phyloP scores from a whole-genome alignment of 2,113 vertebrate species.

The Istiophorus platypterus region DNA sequence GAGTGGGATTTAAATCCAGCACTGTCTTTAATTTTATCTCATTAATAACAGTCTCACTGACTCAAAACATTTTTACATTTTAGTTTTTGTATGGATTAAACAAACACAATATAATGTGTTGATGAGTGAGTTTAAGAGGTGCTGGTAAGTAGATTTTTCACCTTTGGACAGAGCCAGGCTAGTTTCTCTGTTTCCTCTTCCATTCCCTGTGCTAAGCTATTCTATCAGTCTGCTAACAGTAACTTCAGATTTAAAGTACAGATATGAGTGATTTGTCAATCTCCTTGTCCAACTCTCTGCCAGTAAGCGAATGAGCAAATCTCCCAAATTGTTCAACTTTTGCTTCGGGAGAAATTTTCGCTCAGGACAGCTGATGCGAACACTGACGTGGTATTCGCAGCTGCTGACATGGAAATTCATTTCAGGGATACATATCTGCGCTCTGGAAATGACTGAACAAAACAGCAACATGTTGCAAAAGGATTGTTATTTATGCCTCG shows the following conservation, averaged over 20 bases:
- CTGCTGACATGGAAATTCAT: constrained; percentile 25
- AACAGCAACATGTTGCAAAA: constrained; percentile 10
- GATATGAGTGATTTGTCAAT: background rate
- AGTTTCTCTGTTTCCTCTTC: background rate
- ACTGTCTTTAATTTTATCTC: background rate
- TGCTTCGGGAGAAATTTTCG: background rate
- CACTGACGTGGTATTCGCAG: constrained; percentile 11
- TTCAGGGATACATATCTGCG: background rate
- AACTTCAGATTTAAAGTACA: background rate
- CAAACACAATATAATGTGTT: too few relatives aligned
- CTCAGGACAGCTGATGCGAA: background rate
- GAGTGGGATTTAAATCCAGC: too few relatives aligned
- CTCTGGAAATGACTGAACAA: constrained; percentile 7
- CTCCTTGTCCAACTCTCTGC: background rate
- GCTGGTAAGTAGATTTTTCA: background rate
- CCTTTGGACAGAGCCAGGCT: background rate
- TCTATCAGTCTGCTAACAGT: background rate
- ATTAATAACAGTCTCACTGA: too few relatives aligned
- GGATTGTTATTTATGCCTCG: constrained; percentile 10
- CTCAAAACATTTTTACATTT: too few relatives aligned
- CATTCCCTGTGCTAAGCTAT: background rate
- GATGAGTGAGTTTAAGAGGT: too few relatives aligned
- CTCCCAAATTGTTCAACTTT: background rate
- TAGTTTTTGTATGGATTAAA: too few relatives aligned
- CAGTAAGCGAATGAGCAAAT: background rate